Evolutionary conservation across 2,888 invertebrate genomes (phyloP), one percentile per base, ranked within the genome.

Genomic region (Eretmocerus hayati): DNA sequence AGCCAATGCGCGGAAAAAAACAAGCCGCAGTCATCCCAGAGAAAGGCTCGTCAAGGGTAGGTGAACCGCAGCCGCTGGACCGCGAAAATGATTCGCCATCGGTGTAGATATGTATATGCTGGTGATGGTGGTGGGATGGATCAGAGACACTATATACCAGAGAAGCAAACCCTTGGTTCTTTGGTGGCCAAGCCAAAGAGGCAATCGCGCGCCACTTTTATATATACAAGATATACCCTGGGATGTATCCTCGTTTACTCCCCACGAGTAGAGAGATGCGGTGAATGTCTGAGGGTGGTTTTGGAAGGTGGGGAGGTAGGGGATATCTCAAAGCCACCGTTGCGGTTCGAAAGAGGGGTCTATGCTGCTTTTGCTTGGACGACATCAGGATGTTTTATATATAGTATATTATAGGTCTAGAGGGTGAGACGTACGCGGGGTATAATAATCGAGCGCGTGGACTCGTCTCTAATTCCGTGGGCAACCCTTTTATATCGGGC

Each of bases 401-500:
- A n/a, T n/a, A n/a, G n/a, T n/a, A n/a, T n/a, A n/a, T n/a, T n/a
- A n/a, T n/a, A n/a, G n/a, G n/a, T n/a, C n/a, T n/a, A n/a, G n/a
- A n/a, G n/a, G n/a, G n/a, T n/a, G n/a, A n/a, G n/a, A 5, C 18
- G 50, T 48, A 53, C 46, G 51, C 58, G 55, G n/a, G 56, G 58
- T 58, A 49, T 54, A 61, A 62, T 66, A 64, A 66, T 66, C 64
- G 59, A 22, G 50, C 48, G 44, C 39, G 18, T 37, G 48, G 58
- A 56, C 58, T 62, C 59, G 60, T 61, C 64, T 67, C 64, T 64
- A 66, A 67, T 67, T 65, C 61, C 59, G 57, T 57, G 56, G 58
- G 61, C 62, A 60, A 64, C 65, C 64, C 64, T 63, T 63, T 65
- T 65, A 62, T 61, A 58, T 58, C 54, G 51, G 53, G 42, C 4